These are phyloP conservation scores for Ephydatia muelleri DNA, from an alignment of 37 sponge, comb jelly and placozoan species.

Conservation along the genomic window DNA sequence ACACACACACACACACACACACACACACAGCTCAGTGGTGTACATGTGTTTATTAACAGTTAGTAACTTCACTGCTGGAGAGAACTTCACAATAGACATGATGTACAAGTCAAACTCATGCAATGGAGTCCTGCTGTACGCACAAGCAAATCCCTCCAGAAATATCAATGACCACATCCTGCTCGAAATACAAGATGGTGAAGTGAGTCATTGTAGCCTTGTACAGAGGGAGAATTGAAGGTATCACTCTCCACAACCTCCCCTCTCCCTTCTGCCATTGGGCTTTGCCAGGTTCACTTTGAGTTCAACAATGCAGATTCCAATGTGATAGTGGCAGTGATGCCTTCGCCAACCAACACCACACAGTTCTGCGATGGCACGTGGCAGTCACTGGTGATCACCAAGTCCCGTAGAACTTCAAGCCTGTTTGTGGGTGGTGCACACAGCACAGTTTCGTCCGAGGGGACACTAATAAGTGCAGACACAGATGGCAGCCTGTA, in stretches of 20 bases:
- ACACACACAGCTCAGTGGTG: not conserved
- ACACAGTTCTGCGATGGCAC: not conserved
- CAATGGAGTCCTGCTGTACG: not conserved
- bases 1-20: not conserved
- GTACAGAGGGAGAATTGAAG: not conserved
- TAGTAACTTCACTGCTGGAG: not conserved
- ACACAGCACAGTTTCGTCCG: not conserved
- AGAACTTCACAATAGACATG: not conserved
- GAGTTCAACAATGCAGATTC: not conserved
- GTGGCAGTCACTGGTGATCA: not conserved
- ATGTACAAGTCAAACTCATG: not conserved
- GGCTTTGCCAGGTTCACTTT: not conserved
- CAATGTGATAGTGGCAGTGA: not conserved
- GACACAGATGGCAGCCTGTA: not conserved
- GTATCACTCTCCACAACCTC: not conserved
- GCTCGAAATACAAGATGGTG: not conserved
- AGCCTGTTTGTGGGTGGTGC: not conserved
- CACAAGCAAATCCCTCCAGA: not conserved
- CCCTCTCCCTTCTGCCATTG: not conserved
- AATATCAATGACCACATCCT: not conserved
- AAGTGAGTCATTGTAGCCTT: not conserved
- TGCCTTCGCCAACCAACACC: not conserved
- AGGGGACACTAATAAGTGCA: not conserved
- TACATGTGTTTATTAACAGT: not conserved
- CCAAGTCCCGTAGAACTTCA: not conserved